Conservation (phyloP, 1,140 invertebrate species). For the Eriocheir sinensis region DNA sequence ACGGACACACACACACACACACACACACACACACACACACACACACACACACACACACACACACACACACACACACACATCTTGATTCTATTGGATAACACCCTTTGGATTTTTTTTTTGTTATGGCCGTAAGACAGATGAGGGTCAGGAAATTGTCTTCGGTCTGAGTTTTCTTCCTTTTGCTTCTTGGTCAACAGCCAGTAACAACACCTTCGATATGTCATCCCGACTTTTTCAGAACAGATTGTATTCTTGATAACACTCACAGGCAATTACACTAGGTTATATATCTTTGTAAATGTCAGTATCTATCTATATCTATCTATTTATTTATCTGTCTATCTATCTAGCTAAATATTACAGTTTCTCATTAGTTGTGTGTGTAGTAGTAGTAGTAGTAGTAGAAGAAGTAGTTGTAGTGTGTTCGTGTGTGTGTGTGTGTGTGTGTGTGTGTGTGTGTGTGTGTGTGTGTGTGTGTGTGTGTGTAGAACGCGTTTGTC, state of each 20-base stretch:
- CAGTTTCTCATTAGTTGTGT: no score
- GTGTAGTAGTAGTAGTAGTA: no score
- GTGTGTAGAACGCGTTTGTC: background rate
- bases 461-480: background rate
- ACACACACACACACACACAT: no score
- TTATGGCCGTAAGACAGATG: no score
- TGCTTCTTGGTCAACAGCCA: background rate
- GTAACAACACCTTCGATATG: background rate
- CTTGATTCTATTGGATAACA: no score
- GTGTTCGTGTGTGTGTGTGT: no score
- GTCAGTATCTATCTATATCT: conserved; percentile 36
- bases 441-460: background rate
- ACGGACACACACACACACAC: background rate
- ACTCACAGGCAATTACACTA: background rate
- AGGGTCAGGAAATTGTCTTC: background rate
- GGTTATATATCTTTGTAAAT: background rate
- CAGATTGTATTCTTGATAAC: background rate
- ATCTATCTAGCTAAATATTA: background rate
- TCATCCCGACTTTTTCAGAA: background rate
- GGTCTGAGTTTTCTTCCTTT: background rate
- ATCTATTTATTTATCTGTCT: conserved; percentile 43
- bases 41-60: background rate
- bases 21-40: background rate
- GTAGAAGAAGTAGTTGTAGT: no score
- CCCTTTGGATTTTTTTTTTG: no score